phyloP scores from a whole-genome alignment of 2,888 invertebrate genomes.

The Seira musarum region DNA sequence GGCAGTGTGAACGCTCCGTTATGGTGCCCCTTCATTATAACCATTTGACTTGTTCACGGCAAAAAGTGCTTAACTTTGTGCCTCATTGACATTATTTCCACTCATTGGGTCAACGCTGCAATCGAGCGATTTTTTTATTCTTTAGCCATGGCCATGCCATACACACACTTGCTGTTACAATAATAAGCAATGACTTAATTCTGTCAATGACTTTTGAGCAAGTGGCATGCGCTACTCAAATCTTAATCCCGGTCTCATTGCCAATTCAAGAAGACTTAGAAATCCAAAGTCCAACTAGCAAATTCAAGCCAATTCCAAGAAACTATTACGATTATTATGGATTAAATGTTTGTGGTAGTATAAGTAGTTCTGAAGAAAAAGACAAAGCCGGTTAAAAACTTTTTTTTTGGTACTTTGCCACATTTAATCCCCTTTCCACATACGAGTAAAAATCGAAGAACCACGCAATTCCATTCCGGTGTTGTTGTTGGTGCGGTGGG shows the following conservation, averaged over 20 bases:
- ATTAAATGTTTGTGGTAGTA: constrained; percentile 5
- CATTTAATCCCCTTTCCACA: neutral
- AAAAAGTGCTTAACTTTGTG: neutral
- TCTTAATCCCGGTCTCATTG: neutral
- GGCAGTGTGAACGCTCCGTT: no score
- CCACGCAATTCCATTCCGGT: no score
- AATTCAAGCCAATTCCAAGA: constrained; percentile 31
- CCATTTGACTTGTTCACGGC: neutral
- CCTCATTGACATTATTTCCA: constrained; percentile 10
- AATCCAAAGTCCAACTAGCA: neutral
- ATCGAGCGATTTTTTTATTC: no score
- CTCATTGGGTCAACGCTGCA: neutral
- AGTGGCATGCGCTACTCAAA: neutral
- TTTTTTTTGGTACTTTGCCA: constrained; percentile 4
- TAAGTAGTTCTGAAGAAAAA: neutral
- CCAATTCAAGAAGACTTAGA: neutral
- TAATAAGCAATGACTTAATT: neutral
- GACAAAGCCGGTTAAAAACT: constrained; percentile 3
- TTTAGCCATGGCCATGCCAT: no score
- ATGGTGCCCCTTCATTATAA: neutral
- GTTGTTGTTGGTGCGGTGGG: neutral
- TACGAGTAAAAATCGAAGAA: no score
- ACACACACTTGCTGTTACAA: neutral
- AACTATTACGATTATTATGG: constrained; percentile 29
- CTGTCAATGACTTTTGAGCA: neutral